Evolutionary conservation across 2,888 invertebrate species (phyloP).

Genomic region (Campoplex nolae): DNA sequence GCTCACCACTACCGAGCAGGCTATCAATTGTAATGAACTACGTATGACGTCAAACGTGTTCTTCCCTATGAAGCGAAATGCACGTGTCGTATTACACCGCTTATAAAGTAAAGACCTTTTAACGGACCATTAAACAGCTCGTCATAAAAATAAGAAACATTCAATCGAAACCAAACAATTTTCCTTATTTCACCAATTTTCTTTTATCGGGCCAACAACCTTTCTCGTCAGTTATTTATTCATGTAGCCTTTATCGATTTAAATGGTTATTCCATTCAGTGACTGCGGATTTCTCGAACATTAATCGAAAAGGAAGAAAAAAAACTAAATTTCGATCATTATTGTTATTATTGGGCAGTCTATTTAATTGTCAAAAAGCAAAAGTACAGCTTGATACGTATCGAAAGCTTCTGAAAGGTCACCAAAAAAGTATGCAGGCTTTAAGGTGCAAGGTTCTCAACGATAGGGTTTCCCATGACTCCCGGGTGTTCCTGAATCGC

Average conservation of each 20-base stretch:
- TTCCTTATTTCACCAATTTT: background rate
- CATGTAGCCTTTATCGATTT: background rate
- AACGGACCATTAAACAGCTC: slow-evolving; percentile 27
- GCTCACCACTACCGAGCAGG: slow-evolving; percentile 59
- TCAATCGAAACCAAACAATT: background rate
- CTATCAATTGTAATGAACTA: slow-evolving; percentile 55
- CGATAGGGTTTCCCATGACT: slow-evolving; percentile 76
- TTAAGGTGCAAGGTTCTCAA: slow-evolving; percentile 68
- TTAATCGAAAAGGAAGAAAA: slow-evolving; percentile 7
- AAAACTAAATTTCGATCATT: background rate
- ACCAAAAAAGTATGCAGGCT: slow-evolving; percentile 38
- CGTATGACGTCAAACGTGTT: slow-evolving; percentile 40
- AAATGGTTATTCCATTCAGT: background rate
- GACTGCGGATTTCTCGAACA: background rate
- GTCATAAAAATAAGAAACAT: background rate
- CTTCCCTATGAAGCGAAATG: slow-evolving; percentile 45
- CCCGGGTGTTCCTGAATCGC: slow-evolving; percentile 21
- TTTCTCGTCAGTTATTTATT: background rate
- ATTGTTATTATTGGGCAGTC: background rate
- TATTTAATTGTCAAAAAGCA: background rate
- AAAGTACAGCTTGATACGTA: slow-evolving; percentile 10
- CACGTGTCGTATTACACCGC: slow-evolving; percentile 54
- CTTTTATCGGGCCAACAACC: background rate
- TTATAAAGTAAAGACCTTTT: slow-evolving; percentile 36
- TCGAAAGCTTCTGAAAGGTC: slow-evolving; percentile 23